These are phyloP conservation scores for Thamnophis sirtalis DNA, from an alignment of 2,113 vertebrate genomes.

Conservation along the genomic window DNA sequence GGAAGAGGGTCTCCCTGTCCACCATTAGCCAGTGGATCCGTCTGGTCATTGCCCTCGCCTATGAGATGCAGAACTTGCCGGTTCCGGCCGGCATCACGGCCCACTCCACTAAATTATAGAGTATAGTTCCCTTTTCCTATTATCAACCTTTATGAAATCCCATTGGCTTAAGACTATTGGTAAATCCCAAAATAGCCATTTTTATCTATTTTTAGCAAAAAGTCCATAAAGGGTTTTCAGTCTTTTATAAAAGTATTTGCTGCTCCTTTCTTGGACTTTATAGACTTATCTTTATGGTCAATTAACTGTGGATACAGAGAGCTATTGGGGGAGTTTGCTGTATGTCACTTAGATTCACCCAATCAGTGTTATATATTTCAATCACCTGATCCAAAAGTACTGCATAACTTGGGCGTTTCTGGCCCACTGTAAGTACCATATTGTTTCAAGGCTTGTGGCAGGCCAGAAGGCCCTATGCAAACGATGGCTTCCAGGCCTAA, in stretches of 20 bases:
- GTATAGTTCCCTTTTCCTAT: not conserved
- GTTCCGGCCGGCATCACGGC: too few species aligned
- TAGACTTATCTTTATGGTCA: not conserved
- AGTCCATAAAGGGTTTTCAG: not conserved
- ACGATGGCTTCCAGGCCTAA: too few species aligned
- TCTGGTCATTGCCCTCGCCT: too few species aligned
- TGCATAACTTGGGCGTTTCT: constrained; percentile 42
- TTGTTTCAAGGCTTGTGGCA: constrained; percentile 46
- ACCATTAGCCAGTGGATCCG: too few species aligned
- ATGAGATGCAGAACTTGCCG: too few species aligned
- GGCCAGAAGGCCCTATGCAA: too few species aligned
- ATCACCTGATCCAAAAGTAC: not conserved
- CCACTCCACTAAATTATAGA: not conserved
- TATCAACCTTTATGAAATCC: not conserved
- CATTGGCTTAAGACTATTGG: not conserved
- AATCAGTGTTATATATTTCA: not conserved
- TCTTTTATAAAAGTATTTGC: not conserved
- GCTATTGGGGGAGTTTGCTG: not conserved
- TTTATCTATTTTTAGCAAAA: not conserved
- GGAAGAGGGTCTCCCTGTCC: too few species aligned
- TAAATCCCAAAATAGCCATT: not conserved
- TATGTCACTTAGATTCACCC: not conserved
- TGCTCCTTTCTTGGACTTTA: not conserved
- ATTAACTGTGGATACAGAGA: not conserved
- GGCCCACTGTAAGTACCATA: constrained; percentile 37